Base-by-base conservation (phyloP, 2,888 invertebrate species). In the Aleiodes alternator region DNA sequence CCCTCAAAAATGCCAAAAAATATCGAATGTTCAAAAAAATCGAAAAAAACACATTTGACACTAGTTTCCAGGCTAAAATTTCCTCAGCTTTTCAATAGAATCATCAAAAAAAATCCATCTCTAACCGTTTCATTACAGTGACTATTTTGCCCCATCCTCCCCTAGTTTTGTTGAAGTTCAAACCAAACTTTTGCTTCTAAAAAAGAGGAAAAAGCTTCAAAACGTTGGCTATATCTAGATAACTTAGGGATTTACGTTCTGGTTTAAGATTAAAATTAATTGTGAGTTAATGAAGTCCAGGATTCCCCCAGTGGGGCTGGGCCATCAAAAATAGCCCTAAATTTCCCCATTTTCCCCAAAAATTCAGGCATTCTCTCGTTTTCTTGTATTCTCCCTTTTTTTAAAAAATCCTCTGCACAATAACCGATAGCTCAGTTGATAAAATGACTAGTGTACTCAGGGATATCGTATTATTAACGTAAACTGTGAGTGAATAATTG, bases 401-500 rank as follows among this genome's bases (percentile, higher is more conserved):
- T 14, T 71, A 55, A 14, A 50, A 56, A n/a, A 53, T 57, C 14
- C 51, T 66, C 31, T 55, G 59, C 43, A 76, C 9, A 0, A 9
- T 3, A 43, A 43, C 72, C 69, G 34, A 76, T 76, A 76, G 68
- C 38, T 16, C 16, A 0, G 16, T 38, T n/a, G 6, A 48, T n/a
- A 71, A 71, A 69, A 66, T 53, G 68, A 57, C 72, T 68, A 48
- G 43, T 43, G 48, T 23, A 71, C 56, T 57, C 50, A 14, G 61
- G 53, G 34, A 69, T 80, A 79, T 82, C 84, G 83, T 86, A 86
- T 87, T 87, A 87, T 86, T 86, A 87, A 87, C 83, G 86, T 86
- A 86, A 87, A 87, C 86, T 86, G 83, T 80, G 78, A 83, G 78
- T 87, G 82, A 87, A 87, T 87, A 86, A 85, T 87, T 87, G 80